phyloP scores from a whole-genome alignment of 2,113 vertebrate species.

The Chaetops frenatus region DNA sequence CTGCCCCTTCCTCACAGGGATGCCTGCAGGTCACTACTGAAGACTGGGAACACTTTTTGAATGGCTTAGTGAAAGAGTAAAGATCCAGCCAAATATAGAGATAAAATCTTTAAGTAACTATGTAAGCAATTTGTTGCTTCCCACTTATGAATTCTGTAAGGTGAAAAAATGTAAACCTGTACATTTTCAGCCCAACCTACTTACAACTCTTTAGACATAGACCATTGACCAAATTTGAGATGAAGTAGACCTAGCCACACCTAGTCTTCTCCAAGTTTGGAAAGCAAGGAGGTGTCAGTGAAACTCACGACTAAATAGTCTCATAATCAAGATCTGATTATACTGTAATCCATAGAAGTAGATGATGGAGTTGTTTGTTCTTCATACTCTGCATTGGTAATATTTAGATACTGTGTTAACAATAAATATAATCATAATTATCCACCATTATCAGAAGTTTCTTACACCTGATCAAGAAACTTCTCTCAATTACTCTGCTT shows the following conservation, averaged over 20 bases:
- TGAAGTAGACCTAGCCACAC: not conserved
- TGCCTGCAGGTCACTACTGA: not conserved
- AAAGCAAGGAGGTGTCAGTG: not conserved
- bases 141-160: not conserved
- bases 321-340: not conserved
- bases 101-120: not conserved
- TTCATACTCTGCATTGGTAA: not conserved
- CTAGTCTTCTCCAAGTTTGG: not conserved
- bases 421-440: not conserved
- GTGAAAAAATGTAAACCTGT: not conserved
- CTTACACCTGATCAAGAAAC: not conserved
- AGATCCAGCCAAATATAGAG: not conserved
- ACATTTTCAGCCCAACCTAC: rapidly evolving
- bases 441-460: not conserved
- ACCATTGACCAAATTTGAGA: not conserved
- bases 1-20: too few relatives aligned
- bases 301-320: not conserved
- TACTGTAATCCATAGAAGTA: not conserved
- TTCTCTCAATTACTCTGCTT: not conserved
- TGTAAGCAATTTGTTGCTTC: not conserved
- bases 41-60: too few relatives aligned
- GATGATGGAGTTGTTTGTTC: not conserved
- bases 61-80: not conserved
- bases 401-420: not conserved
- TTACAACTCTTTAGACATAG: not conserved